Evolutionary conservation across 2,888 invertebrate species (phyloP).

Genomic region (Cataglyphis albicans): DNA sequence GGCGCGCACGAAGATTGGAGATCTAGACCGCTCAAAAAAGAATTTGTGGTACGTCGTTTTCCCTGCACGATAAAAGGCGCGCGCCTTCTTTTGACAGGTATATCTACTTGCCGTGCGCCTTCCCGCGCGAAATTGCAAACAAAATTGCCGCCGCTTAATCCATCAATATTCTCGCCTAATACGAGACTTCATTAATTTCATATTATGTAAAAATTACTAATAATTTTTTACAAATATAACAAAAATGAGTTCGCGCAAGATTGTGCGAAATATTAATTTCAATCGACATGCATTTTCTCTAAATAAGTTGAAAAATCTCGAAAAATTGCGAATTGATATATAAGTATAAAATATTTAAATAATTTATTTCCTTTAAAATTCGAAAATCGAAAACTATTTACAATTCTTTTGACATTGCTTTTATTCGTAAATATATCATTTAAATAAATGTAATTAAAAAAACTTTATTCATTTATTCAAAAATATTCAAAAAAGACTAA

Average conservation of each 20-base stretch:
- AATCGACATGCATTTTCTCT: not conserved
- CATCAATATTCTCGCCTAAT: constrained; percentile 38
- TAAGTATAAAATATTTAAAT: not conserved
- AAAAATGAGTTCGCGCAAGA: not conserved
- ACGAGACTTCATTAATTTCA: constrained; percentile 7
- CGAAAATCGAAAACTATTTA: not conserved
- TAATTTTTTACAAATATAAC: constrained; percentile 8
- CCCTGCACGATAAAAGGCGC: constrained; percentile 56
- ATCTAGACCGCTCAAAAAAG: constrained; percentile 66
- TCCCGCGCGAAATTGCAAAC: constrained; percentile 24
- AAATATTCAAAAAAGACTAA: too few species aligned
- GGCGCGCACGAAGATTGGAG: constrained; percentile 57
- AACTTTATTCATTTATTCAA: too few species aligned
- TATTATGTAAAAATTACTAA: constrained; percentile 17
- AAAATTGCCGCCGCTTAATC: constrained; percentile 23
- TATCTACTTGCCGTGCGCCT: constrained; percentile 66
- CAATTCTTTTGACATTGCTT: not conserved
- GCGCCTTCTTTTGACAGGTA: constrained; percentile 72
- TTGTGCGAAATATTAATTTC: constrained; percentile 8
- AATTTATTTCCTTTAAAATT: constrained; percentile 3
- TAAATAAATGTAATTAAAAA: too few species aligned
- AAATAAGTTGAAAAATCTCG: not conserved
- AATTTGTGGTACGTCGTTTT: constrained; percentile 63
- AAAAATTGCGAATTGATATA: not conserved
- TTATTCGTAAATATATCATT: not conserved